Percentiles rank a stretch among this genome's conserved stretches.
phyloP scores from a whole-genome alignment of 2,888 invertebrate species.

The Agrotis clavis region DNA sequence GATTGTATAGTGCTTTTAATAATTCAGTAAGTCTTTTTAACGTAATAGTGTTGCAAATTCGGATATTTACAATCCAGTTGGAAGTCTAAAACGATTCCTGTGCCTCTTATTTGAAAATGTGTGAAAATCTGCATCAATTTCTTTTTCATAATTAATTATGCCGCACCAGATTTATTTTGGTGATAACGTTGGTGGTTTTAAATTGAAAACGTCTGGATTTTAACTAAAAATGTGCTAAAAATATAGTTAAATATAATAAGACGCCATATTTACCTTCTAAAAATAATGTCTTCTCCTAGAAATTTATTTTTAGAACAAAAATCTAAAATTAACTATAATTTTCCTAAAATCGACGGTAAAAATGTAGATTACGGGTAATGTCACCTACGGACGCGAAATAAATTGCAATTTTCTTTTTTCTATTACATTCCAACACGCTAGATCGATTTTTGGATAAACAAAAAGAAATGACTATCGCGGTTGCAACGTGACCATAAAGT shows the following conservation, averaged over 20 bases:
- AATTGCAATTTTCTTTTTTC: slow-evolving; percentile 38
- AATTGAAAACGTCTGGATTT: not conserved
- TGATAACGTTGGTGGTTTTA: not conserved
- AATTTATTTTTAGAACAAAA: slow-evolving; percentile 7
- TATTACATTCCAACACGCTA: slow-evolving; percentile 19
- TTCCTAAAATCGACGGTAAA: not conserved
- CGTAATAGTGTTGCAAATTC: slow-evolving; percentile 8
- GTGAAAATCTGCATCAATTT: slow-evolving; percentile 59
- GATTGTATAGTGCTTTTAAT: slow-evolving; percentile 72
- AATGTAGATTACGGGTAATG: not conserved
- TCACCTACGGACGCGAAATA: slow-evolving; percentile 3
- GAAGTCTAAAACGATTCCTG: slow-evolving; percentile 48
- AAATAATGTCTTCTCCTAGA: slow-evolving; percentile 46
- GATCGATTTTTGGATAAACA: slow-evolving; percentile 41
- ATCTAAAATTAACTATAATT: slow-evolving; percentile 12
- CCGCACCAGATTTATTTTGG: slow-evolving; percentile 14
- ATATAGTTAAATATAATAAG: slow-evolving; percentile 32
- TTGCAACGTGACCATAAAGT: not conserved
- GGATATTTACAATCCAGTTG: slow-evolving; percentile 16
- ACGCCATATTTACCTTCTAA: slow-evolving; percentile 58
- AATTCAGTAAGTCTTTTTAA: slow-evolving; percentile 60
- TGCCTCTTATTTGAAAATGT: slow-evolving; percentile 47
- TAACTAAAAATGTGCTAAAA: not conserved
- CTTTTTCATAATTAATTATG: slow-evolving; percentile 59
- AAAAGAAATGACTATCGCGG: not conserved